Base-by-base conservation (phyloP, 2,888 invertebrate genomes). In the Drosophila gaucha region DNA sequence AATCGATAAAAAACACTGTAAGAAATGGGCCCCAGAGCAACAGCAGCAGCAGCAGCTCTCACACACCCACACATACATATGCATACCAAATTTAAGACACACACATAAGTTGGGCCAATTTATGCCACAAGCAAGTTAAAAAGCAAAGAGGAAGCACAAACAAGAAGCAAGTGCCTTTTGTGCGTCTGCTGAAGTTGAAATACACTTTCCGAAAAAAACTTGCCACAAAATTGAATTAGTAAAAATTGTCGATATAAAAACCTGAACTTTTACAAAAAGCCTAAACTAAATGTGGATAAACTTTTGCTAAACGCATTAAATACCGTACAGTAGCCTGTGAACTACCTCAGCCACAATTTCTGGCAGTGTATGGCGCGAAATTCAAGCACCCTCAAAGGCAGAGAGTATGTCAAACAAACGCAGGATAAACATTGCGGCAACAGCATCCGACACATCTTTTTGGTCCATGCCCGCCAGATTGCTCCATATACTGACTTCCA, bases 1-100 rank as follows among this genome's bases (percentile, higher is more conserved):
- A 80, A 80, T 80, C 80, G 83, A 86, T 80, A 67, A 60, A 41
- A 35, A 56, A 31, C 50, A 46, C 43, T 28, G 43, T 41, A 56
- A 52, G 36, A 54, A 36, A 54, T 41, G 30, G 30, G 46, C 52
- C 41, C 33, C 46, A 26, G 30, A 67, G 56, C 39, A 33, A n/a
- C 38, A 33, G 26, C 28, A 20, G n/a, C 38, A 33, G 26, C 28
- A 20, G n/a, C 49, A 38, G 28, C 36, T 28, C 20, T 46, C 10
- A 54, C 20, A 30, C 35, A 46, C 31, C 46, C 8, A 50, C 26
- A 36, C 10, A 20, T 33, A 24, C 10, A 36, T 28, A 35, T 12
- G 16, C 24, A 35, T 24, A n/a, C 24, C 5, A n/a, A n/a, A n/a
- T n/a, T n/a, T n/a, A n/a, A 50, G 20, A 52, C 16, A 24, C 36